These are phyloP conservation scores for Litocranius walleri DNA, from an alignment of 2,113 vertebrate species.

Conservation along the genomic window DNA sequence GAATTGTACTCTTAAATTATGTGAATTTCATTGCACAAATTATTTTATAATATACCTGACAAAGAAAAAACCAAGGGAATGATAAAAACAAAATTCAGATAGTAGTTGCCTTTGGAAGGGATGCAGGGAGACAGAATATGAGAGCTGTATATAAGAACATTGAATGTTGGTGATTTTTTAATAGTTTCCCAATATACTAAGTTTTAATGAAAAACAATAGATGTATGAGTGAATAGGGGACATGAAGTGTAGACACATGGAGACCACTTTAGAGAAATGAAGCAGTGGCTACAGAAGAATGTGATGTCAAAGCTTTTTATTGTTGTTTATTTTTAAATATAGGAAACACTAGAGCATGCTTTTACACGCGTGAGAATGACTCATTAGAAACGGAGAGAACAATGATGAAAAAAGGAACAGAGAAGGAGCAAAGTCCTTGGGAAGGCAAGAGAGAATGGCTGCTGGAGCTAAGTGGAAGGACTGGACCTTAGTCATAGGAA, in stretches of 20 bases:
- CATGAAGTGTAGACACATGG: not conserved
- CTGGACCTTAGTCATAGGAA: not conserved
- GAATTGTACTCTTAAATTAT: not conserved
- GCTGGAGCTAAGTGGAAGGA: not conserved
- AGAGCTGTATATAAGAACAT: not conserved
- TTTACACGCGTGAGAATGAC: not conserved
- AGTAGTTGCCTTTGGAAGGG: not conserved
- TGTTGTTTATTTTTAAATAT: not conserved
- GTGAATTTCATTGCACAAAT: not conserved
- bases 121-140: not conserved
- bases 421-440: not conserved
- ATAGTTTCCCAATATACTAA: not conserved
- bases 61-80: not conserved
- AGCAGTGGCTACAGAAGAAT: not conserved
- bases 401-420: not conserved
- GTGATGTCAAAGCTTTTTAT: not conserved
- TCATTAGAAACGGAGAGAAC: not conserved
- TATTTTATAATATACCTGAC: not conserved
- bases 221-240: not conserved
- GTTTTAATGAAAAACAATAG: not conserved
- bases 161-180: not conserved
- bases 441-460: not conserved
- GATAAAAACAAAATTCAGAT: conserved; percentile 4
- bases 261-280: not conserved
- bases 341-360: not conserved